Evolutionary conservation across 1,140 invertebrate species (phyloP).

Genomic region (Cydia splendana): DNA sequence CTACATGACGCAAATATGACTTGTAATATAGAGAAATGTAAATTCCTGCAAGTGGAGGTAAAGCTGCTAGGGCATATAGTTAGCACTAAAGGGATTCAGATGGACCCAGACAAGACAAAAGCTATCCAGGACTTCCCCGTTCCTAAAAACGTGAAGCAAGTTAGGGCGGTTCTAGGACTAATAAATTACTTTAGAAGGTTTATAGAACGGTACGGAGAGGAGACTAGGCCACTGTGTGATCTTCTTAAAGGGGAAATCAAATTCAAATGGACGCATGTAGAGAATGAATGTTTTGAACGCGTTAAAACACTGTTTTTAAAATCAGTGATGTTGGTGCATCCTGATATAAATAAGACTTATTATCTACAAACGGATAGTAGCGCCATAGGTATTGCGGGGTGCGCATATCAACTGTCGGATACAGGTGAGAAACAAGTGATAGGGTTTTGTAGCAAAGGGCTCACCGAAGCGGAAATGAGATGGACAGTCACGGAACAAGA

Average conservation of each 20-base stretch:
- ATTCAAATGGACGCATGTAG: background rate
- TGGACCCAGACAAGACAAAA: background rate
- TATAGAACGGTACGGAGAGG: background rate
- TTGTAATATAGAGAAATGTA: no score
- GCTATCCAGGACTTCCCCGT: slow-evolving; percentile 21
- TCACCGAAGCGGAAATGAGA: slow-evolving; percentile 14
- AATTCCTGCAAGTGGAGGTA: no score
- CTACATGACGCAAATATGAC: no score
- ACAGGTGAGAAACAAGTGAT: slow-evolving; percentile 7
- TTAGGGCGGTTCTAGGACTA: slow-evolving; percentile 2
- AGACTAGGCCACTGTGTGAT: slow-evolving; percentile 10
- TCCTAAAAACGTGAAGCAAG: slow-evolving; percentile 8
- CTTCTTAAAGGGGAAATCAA: no score
- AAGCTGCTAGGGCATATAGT: no score
- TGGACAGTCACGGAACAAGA: slow-evolving; percentile 10
- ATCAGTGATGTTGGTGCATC: no score
- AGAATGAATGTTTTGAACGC: no score
- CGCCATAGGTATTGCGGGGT: background rate
- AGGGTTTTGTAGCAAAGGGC: slow-evolving; percentile 30
- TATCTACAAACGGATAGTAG: slow-evolving; percentile 26
- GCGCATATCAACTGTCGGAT: slow-evolving; percentile 4
- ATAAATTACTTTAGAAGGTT: slow-evolving; percentile 23
- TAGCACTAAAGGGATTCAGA: no score
- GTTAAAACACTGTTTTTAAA: no score
- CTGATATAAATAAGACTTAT: no score